phyloP scores from a whole-genome alignment of 2,797 vertebrate genomes.

The Amazonetta brasiliensis region DNA sequence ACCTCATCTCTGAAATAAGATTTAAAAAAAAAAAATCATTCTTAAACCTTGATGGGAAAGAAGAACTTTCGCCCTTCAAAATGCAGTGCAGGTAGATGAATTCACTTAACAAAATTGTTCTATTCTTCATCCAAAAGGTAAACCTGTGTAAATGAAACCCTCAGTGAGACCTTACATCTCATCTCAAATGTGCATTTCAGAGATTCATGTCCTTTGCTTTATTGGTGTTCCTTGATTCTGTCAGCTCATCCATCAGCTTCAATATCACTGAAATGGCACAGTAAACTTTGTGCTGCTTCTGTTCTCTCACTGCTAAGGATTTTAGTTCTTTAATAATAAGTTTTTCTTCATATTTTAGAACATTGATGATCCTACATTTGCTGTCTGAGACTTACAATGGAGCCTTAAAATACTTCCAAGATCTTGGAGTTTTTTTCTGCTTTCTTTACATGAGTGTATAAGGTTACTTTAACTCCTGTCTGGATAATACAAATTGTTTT shows the following conservation, averaged over 20 bases:
- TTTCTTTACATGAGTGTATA: neutral
- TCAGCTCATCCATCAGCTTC: neutral
- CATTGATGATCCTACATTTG: neutral
- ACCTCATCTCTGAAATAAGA: neutral
- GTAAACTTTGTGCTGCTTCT: neutral
- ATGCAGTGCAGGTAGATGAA: neutral
- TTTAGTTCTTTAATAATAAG: neutral
- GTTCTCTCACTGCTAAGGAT: neutral
- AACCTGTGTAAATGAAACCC: neutral
- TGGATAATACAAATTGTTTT: neutral
- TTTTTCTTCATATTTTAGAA: neutral
- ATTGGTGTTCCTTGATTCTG: neutral
- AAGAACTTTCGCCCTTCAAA: neutral
- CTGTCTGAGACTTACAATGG: neutral
- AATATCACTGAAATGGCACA: neutral
- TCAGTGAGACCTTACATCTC: neutral
- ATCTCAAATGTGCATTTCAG: neutral
- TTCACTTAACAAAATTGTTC: neutral
- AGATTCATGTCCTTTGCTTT: neutral
- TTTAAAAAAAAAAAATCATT: neutral
- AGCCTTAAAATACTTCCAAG: neutral
- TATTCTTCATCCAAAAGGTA: neutral
- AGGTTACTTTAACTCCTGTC: neutral
- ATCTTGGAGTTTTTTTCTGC: neutral
- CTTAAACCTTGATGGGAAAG: neutral